A percentile compares a stretch with the other conserved stretches of the same genome.
phyloP scores from a whole-genome alignment of 2,888 invertebrate species.

The Allophyes oxyacanthae region DNA sequence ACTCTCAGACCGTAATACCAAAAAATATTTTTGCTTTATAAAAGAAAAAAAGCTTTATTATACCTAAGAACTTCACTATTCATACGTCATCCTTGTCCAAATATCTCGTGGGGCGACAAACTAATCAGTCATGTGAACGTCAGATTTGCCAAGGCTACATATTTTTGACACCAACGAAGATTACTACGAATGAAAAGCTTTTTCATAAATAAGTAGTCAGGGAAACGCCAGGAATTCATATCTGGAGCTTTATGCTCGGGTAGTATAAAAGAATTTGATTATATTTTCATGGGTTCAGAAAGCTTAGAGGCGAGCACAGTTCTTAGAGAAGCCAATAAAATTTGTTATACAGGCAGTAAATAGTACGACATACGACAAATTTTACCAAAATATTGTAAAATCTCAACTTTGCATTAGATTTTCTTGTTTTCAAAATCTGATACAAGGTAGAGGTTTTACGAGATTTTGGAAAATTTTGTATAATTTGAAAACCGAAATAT shows the following conservation, averaged over 20 bases:
- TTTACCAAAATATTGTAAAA: too few relatives aligned
- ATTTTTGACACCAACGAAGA: conserved; percentile 28
- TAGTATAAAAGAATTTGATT: conserved; percentile 30
- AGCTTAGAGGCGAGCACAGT: conserved; percentile 3
- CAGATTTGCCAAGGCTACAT: conserved; percentile 17
- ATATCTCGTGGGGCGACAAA: conserved; percentile 15
- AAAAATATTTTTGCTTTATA: too few relatives aligned
- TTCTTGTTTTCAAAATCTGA: too few relatives aligned
- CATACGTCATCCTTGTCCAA: conserved; percentile 13
- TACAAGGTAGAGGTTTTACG: too few relatives aligned
- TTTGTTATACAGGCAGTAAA: too few relatives aligned
- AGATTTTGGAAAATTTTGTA: too few relatives aligned
- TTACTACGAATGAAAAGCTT: conserved; percentile 21
- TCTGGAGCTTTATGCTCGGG: conserved; percentile 1
- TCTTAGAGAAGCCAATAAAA: conserved; percentile 7
- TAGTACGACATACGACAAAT: too few relatives aligned
- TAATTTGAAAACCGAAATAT: too few relatives aligned
- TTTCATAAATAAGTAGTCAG: conserved; percentile 9
- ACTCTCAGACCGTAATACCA: too few relatives aligned
- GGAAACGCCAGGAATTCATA: conserved; percentile 1
- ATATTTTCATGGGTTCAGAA: conserved; percentile 8
- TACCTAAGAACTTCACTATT: neutral
- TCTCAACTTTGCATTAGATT: too few relatives aligned
- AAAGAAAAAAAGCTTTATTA: neutral
- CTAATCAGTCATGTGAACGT: conserved; percentile 44